Conservation (phyloP, 1,140 invertebrate genomes). For the Dreissena polymorpha region DNA sequence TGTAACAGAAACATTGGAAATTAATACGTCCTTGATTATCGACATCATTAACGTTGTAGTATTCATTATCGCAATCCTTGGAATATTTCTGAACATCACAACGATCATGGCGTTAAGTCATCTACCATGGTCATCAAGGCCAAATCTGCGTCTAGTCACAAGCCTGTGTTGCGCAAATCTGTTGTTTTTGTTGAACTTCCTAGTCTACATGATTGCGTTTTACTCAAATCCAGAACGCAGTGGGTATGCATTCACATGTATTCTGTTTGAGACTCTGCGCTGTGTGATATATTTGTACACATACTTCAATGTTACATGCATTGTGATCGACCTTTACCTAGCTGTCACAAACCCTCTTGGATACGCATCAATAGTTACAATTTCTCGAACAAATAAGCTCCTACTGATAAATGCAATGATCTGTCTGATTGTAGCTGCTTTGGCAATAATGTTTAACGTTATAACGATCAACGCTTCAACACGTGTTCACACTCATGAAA, state of each 20-base stretch:
- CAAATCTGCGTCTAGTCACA: conserved; percentile 37
- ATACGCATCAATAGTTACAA: conserved; percentile 46
- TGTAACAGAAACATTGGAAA: background rate
- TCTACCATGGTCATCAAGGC: conserved; percentile 46
- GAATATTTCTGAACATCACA: conserved; percentile 41
- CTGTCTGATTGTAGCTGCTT: conserved; percentile 36
- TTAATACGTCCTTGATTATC: background rate
- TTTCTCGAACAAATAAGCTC: conserved; percentile 37
- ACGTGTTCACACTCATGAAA: conserved; percentile 26
- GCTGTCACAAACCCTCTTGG: conserved; percentile 49
- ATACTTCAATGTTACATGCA: conserved; percentile 35
- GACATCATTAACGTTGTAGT: conserved; percentile 27
- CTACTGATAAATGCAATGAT: conserved; percentile 35
- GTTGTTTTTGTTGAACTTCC: conserved; percentile 35
- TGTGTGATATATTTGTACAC: conserved; percentile 42
- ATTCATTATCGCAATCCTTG: conserved; percentile 17
- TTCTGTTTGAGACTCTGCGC: conserved; percentile 34
- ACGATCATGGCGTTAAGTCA: conserved; percentile 41
- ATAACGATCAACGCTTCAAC: conserved; percentile 17
- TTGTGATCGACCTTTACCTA: conserved; percentile 37
- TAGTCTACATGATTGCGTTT: conserved; percentile 42
- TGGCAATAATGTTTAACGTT: conserved; percentile 34
- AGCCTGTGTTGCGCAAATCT: conserved; percentile 43
- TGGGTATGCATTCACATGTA: conserved; percentile 35
- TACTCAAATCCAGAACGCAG: conserved; percentile 36